These are phyloP conservation scores for Poecilia gillii DNA, from an alignment of 2,797 vertebrate species.

Conservation along the genomic window DNA sequence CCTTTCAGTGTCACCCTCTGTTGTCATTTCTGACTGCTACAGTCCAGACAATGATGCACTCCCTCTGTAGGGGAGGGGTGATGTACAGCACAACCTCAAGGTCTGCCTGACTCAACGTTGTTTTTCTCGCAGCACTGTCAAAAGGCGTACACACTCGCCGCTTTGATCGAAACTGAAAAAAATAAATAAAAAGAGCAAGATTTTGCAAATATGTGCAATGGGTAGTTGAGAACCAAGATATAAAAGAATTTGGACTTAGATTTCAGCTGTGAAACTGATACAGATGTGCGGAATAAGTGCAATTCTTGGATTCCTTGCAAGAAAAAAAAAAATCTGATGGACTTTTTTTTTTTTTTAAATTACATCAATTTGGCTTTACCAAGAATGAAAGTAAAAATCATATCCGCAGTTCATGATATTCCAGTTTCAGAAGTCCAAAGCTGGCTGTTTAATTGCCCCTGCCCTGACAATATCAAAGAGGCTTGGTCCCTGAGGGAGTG, in stretches of 20 bases:
- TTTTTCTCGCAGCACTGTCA: slow-evolving; percentile 60
- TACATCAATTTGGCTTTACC: slow-evolving; percentile 11
- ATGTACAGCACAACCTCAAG: slow-evolving; percentile 66
- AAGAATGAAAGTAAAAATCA: slow-evolving; percentile 19
- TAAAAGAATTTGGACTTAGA: slow-evolving; percentile 17
- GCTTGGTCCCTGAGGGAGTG: slow-evolving; percentile 59
- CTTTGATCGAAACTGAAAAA: slow-evolving; percentile 31
- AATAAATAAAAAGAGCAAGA: not conserved
- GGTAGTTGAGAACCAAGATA: slow-evolving; percentile 19
- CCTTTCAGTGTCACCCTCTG: slow-evolving; percentile 74
- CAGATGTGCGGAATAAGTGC: slow-evolving; percentile 32
- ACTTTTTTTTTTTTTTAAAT: not conserved
- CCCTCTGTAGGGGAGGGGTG: slow-evolving; percentile 48
- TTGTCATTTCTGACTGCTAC: slow-evolving; percentile 77
- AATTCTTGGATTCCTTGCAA: slow-evolving; percentile 21
- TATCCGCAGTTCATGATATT: slow-evolving; percentile 56
- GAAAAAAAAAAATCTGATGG: not conserved
- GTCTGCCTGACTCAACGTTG: slow-evolving; percentile 57
- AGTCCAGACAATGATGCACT: slow-evolving; percentile 71
- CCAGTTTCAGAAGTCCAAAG: slow-evolving; percentile 47
- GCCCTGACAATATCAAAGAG: slow-evolving; percentile 70
- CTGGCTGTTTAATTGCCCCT: slow-evolving; percentile 75
- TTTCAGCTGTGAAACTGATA: slow-evolving; percentile 39
- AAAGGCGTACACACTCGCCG: slow-evolving; percentile 23
- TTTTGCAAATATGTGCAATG: slow-evolving; percentile 12